Conservation (phyloP, 2,797 vertebrate genomes). For the Rousettus madagascariensis region DNA sequence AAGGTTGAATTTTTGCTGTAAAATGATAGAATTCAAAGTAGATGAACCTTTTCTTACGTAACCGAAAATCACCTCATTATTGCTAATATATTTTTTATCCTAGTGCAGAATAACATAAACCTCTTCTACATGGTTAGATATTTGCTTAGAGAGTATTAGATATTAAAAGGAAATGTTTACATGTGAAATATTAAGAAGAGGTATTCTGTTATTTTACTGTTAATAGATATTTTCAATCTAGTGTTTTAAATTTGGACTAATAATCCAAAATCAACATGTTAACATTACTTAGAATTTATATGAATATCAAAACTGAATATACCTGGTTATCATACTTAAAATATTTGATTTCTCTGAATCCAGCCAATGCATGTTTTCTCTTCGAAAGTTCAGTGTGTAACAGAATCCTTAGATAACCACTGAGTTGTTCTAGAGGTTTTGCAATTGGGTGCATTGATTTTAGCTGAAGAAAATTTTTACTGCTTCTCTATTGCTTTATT, state of each 20-base stretch:
- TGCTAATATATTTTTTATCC: background rate
- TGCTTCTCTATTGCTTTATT: slow-evolving; percentile 24
- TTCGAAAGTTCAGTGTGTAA: slow-evolving; percentile 1
- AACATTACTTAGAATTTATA: background rate
- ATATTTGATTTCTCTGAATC: slow-evolving; percentile 47
- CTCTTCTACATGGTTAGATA: background rate
- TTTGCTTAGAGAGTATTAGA: background rate
- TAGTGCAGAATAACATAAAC: background rate
- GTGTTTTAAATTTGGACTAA: slow-evolving; percentile 43
- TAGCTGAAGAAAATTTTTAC: slow-evolving; percentile 25
- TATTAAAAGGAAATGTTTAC: background rate
- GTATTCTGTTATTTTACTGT: background rate
- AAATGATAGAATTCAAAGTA: slow-evolving; percentile 55
- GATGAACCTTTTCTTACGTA: slow-evolving; percentile 20
- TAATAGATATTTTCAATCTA: background rate
- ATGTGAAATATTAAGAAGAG: background rate
- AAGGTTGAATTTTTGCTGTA: slow-evolving; percentile 35
- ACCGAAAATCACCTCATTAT: slow-evolving; percentile 1
- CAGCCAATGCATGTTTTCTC: background rate
- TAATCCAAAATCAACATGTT: slow-evolving; percentile 31
- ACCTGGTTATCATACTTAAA: slow-evolving; percentile 17
- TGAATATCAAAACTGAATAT: slow-evolving; percentile 44
- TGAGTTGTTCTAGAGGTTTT: slow-evolving; percentile 3
- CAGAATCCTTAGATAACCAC: background rate
- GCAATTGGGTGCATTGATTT: background rate